Conservation (phyloP, 1,140 invertebrate genomes). For the Caenorhabditis tropicalis region DNA sequence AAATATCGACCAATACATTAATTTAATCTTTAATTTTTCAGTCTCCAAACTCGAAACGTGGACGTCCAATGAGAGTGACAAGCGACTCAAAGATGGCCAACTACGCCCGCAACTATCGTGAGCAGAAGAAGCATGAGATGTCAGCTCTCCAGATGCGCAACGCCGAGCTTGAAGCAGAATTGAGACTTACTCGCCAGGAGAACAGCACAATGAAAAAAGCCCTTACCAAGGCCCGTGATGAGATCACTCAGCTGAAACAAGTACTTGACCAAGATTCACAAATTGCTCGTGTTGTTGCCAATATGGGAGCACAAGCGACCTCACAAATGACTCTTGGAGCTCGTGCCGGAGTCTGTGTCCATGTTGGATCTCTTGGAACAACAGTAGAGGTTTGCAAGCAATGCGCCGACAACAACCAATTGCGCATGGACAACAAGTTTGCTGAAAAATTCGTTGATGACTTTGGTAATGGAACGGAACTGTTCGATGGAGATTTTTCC, state of each 20-base stretch:
- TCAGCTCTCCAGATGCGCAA: neutral
- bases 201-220: neutral
- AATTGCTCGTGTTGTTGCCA: constrained; percentile 36
- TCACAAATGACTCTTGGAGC: neutral
- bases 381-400: constrained; percentile 21
- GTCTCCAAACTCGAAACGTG: neutral
- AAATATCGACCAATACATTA: neutral
- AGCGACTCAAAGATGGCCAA: constrained; percentile 40
- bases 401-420: constrained; percentile 17
- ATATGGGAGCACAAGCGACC: neutral
- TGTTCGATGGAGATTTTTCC: neutral
- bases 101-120: constrained; percentile 36
- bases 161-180: constrained; percentile 10
- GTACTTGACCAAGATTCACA: constrained; percentile 16
- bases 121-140: constrained; percentile 39
- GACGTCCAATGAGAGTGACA: neutral
- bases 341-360: constrained; percentile 8
- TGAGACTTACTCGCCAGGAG: neutral
- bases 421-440: neutral
- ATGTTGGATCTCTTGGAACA: constrained; percentile 15
- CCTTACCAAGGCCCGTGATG: neutral
- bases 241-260: constrained; percentile 11
- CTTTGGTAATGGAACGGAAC: neutral
- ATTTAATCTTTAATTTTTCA: neutral
- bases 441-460: neutral